phyloP scores from a whole-genome alignment of 2,888 invertebrate species.

The Agrilus biguttatus region DNA sequence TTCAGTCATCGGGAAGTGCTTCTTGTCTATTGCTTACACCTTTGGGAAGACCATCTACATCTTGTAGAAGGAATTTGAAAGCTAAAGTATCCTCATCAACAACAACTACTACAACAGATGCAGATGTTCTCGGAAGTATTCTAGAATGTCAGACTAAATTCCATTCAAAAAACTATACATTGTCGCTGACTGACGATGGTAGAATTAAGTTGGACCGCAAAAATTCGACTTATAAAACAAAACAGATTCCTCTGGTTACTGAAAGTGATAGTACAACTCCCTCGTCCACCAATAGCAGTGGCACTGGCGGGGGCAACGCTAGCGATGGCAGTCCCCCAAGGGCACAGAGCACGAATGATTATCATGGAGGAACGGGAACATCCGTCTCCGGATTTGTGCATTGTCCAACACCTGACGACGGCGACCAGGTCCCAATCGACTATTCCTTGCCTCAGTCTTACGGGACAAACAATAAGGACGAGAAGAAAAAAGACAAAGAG shows the following conservation, averaged over 20 bases:
- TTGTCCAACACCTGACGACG: constrained; percentile 6
- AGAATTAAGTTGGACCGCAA: constrained; percentile 37
- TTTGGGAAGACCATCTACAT: too few species aligned
- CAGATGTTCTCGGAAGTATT: constrained; percentile 54
- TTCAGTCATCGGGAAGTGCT: too few species aligned
- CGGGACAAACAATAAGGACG: constrained; percentile 10
- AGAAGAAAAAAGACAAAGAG: constrained; percentile 12
- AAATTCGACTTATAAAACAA: constrained; percentile 23
- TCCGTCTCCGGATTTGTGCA: constrained; percentile 1
- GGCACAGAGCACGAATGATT: background rate
- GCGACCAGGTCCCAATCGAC: constrained; percentile 18
- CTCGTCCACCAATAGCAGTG: background rate
- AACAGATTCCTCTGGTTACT: constrained; percentile 48
- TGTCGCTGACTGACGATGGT: constrained; percentile 47
- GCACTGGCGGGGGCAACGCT: background rate
- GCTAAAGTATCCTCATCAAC: constrained; percentile 25
- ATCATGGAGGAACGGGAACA: constrained; percentile 8
- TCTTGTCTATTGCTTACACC: too few species aligned
- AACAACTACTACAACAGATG: constrained; percentile 31
- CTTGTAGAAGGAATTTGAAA: too few species aligned
- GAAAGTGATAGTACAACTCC: background rate
- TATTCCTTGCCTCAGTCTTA: constrained; percentile 20
- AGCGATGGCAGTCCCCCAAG: background rate
- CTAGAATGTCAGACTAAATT: constrained; percentile 55
- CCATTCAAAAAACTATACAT: constrained; percentile 47